Evolutionary conservation across 2,113 vertebrate species (phyloP).

Genomic region (Xyrauchen texanus): DNA sequence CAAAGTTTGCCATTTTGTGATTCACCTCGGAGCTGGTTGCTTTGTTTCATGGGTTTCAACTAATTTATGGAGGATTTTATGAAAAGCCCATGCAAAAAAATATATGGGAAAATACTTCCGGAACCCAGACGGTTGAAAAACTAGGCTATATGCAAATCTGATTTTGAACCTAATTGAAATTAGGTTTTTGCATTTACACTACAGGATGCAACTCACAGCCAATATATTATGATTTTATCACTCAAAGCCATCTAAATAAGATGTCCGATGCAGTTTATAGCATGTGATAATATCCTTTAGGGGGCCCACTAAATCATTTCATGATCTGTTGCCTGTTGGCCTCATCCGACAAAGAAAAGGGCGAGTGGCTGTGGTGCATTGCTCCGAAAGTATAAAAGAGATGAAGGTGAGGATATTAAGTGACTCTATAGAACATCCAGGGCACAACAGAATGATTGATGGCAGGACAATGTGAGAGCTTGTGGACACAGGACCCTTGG

Average conservation of each 20-base stretch:
- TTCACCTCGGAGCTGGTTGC: too few relatives aligned
- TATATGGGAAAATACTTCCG: too few relatives aligned
- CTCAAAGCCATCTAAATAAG: conserved; percentile 20
- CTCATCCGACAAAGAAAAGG: conserved; percentile 77
- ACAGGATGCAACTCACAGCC: background rate
- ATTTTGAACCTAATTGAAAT: too few relatives aligned
- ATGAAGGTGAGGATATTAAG: conserved; percentile 95
- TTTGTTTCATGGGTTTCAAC: too few relatives aligned
- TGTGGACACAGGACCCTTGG: conserved; percentile 90
- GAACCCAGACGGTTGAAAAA: too few relatives aligned
- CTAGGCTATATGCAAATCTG: too few relatives aligned
- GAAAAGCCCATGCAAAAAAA: too few relatives aligned
- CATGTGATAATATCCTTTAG: conserved; percentile 37
- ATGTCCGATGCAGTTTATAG: conserved; percentile 42
- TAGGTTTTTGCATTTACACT: too few relatives aligned
- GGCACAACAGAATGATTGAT: conserved; percentile 95
- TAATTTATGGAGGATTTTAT: too few relatives aligned
- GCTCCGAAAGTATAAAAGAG: conserved; percentile 86
- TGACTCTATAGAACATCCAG: conserved; percentile 93
- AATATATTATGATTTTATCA: conserved; percentile 1
- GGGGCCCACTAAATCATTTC: conserved; percentile 53
- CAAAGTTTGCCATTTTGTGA: too few relatives aligned
- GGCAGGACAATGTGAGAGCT: conserved; percentile 91
- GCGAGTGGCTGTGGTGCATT: conserved; percentile 85
- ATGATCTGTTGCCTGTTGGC: conserved; percentile 64